Evolutionary conservation across 2,888 invertebrate species (phyloP).

Genomic region (Masnerella sp.): DNA sequence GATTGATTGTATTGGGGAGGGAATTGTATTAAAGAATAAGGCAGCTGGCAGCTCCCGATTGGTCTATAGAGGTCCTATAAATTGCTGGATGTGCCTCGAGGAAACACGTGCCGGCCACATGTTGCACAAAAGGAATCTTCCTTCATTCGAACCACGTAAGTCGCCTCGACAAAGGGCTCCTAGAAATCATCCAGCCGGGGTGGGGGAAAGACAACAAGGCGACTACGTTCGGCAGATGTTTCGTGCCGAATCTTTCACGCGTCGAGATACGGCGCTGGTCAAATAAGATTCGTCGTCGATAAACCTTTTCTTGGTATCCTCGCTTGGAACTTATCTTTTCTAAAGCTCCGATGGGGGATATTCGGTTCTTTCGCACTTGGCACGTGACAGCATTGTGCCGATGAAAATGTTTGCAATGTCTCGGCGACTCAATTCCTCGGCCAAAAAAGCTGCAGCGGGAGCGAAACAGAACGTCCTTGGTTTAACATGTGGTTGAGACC

Average conservation of each 20-base stretch:
- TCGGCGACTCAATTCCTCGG: too few relatives aligned
- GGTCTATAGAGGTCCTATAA: conserved; percentile 65
- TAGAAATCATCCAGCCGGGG: conserved; percentile 53
- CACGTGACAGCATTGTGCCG: too few relatives aligned
- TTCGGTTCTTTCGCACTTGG: too few relatives aligned
- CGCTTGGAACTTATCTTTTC: too few relatives aligned
- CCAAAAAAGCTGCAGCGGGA: too few relatives aligned
- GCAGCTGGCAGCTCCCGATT: conserved; percentile 67
- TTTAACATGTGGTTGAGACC: conserved; percentile 71
- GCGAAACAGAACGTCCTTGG: too few relatives aligned
- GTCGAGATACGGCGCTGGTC: conserved; percentile 36
- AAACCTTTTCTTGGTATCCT: too few relatives aligned
- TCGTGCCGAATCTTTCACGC: conserved; percentile 37
- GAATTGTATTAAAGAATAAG: too few relatives aligned
- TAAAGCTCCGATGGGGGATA: too few relatives aligned
- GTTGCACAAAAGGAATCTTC: conserved; percentile 75
- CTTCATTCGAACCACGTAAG: conserved; percentile 67
- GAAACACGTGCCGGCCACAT: conserved; percentile 77
- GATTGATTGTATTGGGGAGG: conserved; percentile 63
- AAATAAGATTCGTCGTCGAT: conserved; percentile 2
- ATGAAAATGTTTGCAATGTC: too few relatives aligned
- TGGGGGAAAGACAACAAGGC: conserved; percentile 27
- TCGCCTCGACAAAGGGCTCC: conserved; percentile 59
- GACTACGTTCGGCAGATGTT: conserved; percentile 59
- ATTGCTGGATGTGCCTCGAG: conserved; percentile 65